Evolutionary conservation across 1,140 invertebrate genomes (phyloP).

Genomic region (Zophobas morio): DNA sequence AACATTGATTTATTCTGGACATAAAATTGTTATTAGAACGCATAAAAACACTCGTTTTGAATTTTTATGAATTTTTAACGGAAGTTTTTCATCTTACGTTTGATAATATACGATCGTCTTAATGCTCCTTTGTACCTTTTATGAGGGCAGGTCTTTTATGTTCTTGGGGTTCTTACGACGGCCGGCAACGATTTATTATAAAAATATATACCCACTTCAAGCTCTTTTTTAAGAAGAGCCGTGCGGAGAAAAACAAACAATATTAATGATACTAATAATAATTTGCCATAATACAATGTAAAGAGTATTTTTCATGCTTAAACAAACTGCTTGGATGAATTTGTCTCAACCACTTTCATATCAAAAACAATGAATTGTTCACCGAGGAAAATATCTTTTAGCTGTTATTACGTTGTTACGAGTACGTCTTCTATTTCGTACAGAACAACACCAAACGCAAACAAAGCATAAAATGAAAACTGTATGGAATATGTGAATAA

Average conservation of each 20-base stretch:
- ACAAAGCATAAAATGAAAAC: too few species aligned
- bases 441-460: too few species aligned
- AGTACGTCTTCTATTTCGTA: too few species aligned
- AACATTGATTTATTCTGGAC: not conserved
- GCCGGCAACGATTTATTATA: conserved; percentile 18
- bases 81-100: conserved; percentile 35
- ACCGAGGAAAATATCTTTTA: too few species aligned
- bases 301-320: too few species aligned
- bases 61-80: conserved; percentile 37
- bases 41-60: conserved; percentile 25
- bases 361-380: too few species aligned
- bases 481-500: too few species aligned
- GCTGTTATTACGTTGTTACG: too few species aligned
- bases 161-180: conserved; percentile 27
- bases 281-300: conserved; percentile 10
- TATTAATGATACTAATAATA: conserved; percentile 11
- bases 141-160: conserved; percentile 38
- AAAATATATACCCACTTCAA: conserved; percentile 20
- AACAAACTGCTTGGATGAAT: too few species aligned
- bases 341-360: too few species aligned
- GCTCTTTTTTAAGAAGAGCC: not conserved
- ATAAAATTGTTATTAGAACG: conserved; percentile 19
- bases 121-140: conserved; percentile 45
- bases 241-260: conserved; percentile 1
- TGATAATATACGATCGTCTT: conserved; percentile 39